Evolutionary conservation across 2,797 vertebrate genomes (phyloP).

Genomic region (Tapirus indicus): DNA sequence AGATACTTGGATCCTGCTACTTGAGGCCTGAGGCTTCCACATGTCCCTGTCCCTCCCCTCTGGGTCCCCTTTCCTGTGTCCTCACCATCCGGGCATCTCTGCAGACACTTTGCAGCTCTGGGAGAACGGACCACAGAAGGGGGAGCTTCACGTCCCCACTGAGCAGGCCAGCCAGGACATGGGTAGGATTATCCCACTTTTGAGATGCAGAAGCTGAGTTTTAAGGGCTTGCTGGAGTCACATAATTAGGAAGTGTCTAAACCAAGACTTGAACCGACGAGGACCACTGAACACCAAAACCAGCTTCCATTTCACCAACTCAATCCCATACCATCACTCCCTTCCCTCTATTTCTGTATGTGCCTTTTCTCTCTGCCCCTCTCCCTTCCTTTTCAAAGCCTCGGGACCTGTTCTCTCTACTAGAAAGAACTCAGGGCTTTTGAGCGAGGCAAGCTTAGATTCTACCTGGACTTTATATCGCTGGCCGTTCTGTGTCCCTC

Average conservation of each 20-base stretch:
- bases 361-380: background rate
- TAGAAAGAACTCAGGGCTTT: background rate
- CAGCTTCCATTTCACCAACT: background rate
- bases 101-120: background rate
- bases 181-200: background rate
- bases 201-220: background rate
- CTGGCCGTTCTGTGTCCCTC: background rate
- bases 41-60: background rate
- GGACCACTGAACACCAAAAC: background rate
- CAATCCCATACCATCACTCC: fast-evolving
- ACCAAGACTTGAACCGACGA: background rate
- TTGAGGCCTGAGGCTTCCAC: background rate
- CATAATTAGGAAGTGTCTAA: background rate
- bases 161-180: background rate
- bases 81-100: background rate
- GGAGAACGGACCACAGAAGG: background rate
- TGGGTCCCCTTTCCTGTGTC: fast-evolving
- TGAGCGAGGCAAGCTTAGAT: background rate
- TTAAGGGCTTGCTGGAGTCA: background rate
- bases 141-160: background rate
- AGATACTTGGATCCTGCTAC: background rate
- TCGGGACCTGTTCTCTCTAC: background rate
- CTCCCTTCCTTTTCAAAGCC: background rate
- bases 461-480: background rate
- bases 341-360: background rate